Conservation (phyloP, 2,113 vertebrate genomes). For the Synchiropus splendidus region DNA sequence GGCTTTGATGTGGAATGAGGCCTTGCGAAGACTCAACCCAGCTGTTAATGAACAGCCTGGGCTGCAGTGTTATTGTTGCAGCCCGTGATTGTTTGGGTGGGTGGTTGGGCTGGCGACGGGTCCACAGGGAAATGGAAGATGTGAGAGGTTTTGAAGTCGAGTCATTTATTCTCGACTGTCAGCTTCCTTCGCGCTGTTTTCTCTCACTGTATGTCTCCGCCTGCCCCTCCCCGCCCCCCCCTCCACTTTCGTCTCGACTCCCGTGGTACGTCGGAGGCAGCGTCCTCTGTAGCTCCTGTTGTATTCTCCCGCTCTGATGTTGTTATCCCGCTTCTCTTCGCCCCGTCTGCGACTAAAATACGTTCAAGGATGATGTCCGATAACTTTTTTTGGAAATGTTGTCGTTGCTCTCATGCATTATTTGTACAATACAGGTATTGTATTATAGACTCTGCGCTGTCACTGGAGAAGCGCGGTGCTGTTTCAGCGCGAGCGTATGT, state of each 20-base stretch:
- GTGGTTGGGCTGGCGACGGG: slow-evolving; percentile 34
- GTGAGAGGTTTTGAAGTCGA: slow-evolving; percentile 58
- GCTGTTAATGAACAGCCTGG: slow-evolving; percentile 54
- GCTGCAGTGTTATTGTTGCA: slow-evolving; percentile 34
- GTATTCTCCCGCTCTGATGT: too few relatives aligned
- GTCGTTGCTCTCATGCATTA: too few relatives aligned
- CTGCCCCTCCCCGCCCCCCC: slow-evolving; percentile 4
- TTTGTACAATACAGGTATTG: too few relatives aligned
- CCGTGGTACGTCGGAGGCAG: too few relatives aligned
- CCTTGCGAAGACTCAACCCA: slow-evolving; percentile 30
- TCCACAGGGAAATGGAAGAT: slow-evolving; percentile 49
- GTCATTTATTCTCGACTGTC: slow-evolving; percentile 59
- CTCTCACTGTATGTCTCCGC: slow-evolving; percentile 8
- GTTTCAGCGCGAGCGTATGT: too few relatives aligned
- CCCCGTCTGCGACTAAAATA: too few relatives aligned
- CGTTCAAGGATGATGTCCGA: too few relatives aligned
- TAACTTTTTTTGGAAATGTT: too few relatives aligned
- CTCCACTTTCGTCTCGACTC: slow-evolving; percentile 18
- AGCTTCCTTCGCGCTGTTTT: slow-evolving; percentile 25
- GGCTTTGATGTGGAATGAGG: slow-evolving; percentile 40
- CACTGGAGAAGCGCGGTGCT: background rate
- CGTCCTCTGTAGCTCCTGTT: too few relatives aligned
- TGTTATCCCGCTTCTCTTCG: too few relatives aligned
- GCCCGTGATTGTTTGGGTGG: slow-evolving; percentile 28
- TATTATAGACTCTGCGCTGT: slow-evolving; percentile 5